Evolutionary conservation across 1,140 invertebrate genomes (phyloP).

Genomic region (Drosophila nebulosa): DNA sequence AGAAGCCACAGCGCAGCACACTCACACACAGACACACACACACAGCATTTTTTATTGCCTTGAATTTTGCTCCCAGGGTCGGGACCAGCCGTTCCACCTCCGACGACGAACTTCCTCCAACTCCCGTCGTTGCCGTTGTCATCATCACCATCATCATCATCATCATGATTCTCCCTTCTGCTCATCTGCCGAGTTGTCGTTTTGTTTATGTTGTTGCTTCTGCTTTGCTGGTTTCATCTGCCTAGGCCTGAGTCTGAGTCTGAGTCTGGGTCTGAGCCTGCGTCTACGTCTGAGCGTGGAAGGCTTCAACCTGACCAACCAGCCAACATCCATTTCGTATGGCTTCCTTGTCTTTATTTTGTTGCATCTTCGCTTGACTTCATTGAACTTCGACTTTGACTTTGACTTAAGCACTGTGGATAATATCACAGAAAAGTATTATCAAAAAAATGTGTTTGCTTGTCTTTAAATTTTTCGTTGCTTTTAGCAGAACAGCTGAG

Average conservation of each 20-base stretch:
- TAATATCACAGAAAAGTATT: not conserved
- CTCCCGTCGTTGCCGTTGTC: not conserved
- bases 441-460: too few species aligned
- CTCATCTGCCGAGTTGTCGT: constrained; percentile 29
- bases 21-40: too few species aligned
- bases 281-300: not conserved
- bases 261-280: not conserved
- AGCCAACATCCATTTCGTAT: constrained; percentile 20
- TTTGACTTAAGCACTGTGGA: constrained; percentile 21
- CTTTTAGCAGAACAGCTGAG: too few species aligned
- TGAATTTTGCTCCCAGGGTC: constrained; percentile 70
- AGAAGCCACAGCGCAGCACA: constrained; percentile 6
- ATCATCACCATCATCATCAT: not conserved
- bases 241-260: constrained; percentile 19
- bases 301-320: not conserved
- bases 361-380: not conserved
- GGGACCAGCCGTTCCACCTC: constrained; percentile 11
- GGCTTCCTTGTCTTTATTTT: constrained; percentile 14
- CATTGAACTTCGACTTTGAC: too few species aligned
- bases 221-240: constrained; percentile 35
- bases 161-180: constrained; percentile 24
- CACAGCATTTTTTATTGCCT: constrained; percentile 46
- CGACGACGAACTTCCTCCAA: not conserved
- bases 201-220: constrained; percentile 41
- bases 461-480: too few species aligned